Evolutionary conservation across 1,140 invertebrate species (phyloP).

Genomic region (Macrocentrus cingulum): DNA sequence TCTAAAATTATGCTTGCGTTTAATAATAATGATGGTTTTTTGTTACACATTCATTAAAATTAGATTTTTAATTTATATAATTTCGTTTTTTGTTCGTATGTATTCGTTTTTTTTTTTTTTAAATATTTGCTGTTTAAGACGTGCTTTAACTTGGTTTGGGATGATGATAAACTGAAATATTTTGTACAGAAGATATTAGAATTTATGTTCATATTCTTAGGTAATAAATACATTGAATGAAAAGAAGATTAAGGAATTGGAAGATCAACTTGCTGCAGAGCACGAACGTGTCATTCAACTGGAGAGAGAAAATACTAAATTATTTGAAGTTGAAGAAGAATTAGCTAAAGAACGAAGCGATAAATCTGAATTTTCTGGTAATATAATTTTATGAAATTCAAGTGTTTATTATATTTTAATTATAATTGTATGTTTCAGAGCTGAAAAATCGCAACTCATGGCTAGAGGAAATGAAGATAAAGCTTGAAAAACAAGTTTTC

Average conservation of each 20-base stretch:
- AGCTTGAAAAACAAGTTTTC: slow-evolving; percentile 45
- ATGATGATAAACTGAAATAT: too few species aligned
- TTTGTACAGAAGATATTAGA: too few species aligned
- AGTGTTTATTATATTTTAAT: slow-evolving; percentile 16
- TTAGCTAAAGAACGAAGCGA: slow-evolving; percentile 47
- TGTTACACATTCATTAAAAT: too few species aligned
- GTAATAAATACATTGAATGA: slow-evolving; percentile 56
- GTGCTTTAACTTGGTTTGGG: too few species aligned
- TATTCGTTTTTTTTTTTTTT: too few species aligned
- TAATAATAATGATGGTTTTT: too few species aligned
- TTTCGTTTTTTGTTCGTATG: too few species aligned
- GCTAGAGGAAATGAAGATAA: slow-evolving; percentile 42
- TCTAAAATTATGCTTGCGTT: too few species aligned
- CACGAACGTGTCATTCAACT: slow-evolving; percentile 54
- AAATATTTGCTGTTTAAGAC: too few species aligned
- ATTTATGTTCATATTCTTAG: slow-evolving; percentile 37
- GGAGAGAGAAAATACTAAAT: slow-evolving; percentile 59
- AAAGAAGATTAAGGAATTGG: slow-evolving; percentile 61
- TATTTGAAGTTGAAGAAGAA: slow-evolving; percentile 63
- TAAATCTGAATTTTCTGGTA: slow-evolving; percentile 41
- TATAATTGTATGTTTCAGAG: slow-evolving; percentile 30
- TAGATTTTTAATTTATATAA: too few species aligned
- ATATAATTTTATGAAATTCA: slow-evolving; percentile 22
- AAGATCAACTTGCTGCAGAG: slow-evolving; percentile 57
- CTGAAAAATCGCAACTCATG: slow-evolving; percentile 39